Evolutionary conservation across 2,113 vertebrate genomes (phyloP).

Genomic region (Formicarius rufipectus): DNA sequence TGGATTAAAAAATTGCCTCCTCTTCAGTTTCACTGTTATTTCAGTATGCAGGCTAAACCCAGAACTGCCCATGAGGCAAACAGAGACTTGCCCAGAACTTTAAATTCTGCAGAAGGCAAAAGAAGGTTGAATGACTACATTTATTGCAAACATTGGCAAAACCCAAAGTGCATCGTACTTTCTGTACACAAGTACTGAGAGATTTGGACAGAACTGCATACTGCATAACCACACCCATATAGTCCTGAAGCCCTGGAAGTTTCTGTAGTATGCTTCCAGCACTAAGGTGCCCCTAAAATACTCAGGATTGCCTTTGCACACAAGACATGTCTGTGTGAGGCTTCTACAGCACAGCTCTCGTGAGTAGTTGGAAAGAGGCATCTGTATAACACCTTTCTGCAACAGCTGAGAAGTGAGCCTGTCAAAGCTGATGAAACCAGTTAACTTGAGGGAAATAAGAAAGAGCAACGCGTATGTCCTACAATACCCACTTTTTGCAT

Average conservation of each 20-base stretch:
- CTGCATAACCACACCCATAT: rapidly evolving
- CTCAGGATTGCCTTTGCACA: neutral
- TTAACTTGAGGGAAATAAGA: neutral
- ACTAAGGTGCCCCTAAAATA: neutral
- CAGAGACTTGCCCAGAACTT: neutral
- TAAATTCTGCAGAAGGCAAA: neutral
- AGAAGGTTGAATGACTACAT: neutral
- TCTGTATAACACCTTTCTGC: neutral
- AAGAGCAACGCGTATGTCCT: neutral
- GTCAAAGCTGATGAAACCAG: neutral
- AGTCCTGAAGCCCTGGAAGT: neutral
- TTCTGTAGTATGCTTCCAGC: neutral
- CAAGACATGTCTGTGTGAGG: neutral
- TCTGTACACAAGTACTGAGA: neutral
- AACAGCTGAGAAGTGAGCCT: neutral
- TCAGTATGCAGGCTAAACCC: neutral
- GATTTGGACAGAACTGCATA: neutral
- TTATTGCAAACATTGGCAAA: neutral
- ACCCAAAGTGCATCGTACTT: neutral
- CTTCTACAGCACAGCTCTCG: neutral
- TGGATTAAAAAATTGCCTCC: neutral
- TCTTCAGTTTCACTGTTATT: neutral
- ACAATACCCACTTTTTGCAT: neutral
- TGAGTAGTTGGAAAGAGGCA: neutral
- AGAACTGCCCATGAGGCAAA: neutral